phyloP scores from a whole-genome alignment of 2,888 invertebrate genomes.

The Pachliopta kotzebuea region DNA sequence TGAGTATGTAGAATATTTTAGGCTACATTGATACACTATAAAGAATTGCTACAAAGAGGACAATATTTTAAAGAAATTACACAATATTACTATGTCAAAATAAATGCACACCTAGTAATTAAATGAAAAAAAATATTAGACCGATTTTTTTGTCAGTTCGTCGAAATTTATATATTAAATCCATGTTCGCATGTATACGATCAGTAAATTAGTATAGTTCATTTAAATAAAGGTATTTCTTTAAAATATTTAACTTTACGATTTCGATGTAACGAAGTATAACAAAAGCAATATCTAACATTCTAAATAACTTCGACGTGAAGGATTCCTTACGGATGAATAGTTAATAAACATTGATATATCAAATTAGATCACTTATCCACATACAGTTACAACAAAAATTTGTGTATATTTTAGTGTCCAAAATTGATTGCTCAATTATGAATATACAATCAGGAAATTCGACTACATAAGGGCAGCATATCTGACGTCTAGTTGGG shows the following conservation, averaged over 20 bases:
- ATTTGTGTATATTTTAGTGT: constrained; percentile 12
- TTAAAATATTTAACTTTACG: background rate
- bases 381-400: constrained; percentile 8
- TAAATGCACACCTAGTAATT: background rate
- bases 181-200: background rate
- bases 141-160: constrained; percentile 11
- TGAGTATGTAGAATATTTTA: background rate
- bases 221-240: background rate
- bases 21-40: constrained; percentile 36
- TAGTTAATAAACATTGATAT: constrained; percentile 14
- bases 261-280: constrained; percentile 25
- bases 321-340: background rate
- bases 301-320: constrained; percentile 31
- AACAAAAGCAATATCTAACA: constrained; percentile 42
- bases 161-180: background rate
- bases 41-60: constrained; percentile 47
- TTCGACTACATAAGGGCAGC: constrained; percentile 11
- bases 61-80: constrained; percentile 27
- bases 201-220: too few species aligned
- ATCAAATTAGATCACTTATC: constrained; percentile 22
- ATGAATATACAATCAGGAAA: constrained; percentile 2
- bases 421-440: constrained; percentile 2
- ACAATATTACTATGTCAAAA: too few species aligned
- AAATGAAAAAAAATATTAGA: constrained; percentile 15
- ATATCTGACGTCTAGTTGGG: background rate